Base-by-base conservation (phyloP, 1,140 invertebrate genomes). In the Pectinophora gossypiella region DNA sequence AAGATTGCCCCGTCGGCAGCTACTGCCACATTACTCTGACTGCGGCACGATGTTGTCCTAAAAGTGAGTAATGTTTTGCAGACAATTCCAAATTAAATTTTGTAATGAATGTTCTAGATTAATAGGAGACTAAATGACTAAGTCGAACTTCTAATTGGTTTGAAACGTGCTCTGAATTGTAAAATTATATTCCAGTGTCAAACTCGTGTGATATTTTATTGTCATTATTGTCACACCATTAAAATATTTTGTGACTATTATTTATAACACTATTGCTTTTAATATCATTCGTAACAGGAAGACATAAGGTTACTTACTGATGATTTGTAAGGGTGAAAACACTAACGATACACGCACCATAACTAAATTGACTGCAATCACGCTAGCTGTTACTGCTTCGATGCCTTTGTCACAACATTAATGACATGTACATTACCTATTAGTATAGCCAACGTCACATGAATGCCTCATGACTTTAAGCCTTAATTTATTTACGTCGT, bases 1-100 rank as follows among this genome's bases (percentile, higher is more conserved):
- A 93, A 79, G 93, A 94, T 68, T 97, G 96, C 76, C 96, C 96
- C 4, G 88, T 90, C 32, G 93, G 93, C 56, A 94, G 91, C 69
- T 96, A 96, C 75, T 97, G 95, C 80, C 95, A 97, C 85, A 94
- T 94, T 66, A 95, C 94, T 0, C 85, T 92, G 13, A 90, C 92
- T 60, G 94, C 95, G 68, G 94, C 95, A 42, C 91, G 93, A 59
- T 96, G 95, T 76, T 96, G 95, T 69, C 91, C 90, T 59, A 95
- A 95, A 92, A 92, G 94, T 94, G 84, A 87, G 76, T 75, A 52
- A 32, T 32, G n/a, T 3, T 12, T 9, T 12, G 27, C 27, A 9
- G 6, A 32, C 27, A 32, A 32, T n/a, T 32, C 27, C 27, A 32
- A 32, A 3, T 32, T 32, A 12, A 32, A 32, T 32, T 32, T 3